Evolutionary conservation across 2,888 invertebrate genomes (phyloP), one percentile per base, ranked within the genome.

Genomic region (Polyommatus iphigenia): DNA sequence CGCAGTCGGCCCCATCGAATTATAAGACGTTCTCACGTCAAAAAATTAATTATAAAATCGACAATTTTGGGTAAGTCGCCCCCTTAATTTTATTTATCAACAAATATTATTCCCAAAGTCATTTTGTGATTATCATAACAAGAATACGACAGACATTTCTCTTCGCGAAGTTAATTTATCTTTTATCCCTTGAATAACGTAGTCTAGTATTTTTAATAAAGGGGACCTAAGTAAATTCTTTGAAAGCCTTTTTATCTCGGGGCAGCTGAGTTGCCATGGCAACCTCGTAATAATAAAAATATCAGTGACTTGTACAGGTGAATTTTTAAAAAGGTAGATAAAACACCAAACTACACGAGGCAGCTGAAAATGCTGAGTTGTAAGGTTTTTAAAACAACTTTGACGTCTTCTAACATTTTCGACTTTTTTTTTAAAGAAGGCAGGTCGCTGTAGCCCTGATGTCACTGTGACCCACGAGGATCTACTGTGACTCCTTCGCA

Each of bases 181-280:
- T 29, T 62, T 62, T 62, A 24, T 62, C 24, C 24, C 24, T 13
- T 10, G 62, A 13, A 15, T 10, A 24, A 24, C 62, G 20, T 20
- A 62, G 24, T 62, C 24, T 62, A 62, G 13, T 62, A 62, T 24
- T 62, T 62, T 62, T 62, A 62, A 62, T 62, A 62, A 62, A 24
- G 59, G 59, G 20, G 13, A 24, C 62, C 62, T 62, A 29, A 24
- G 62, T 24, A 62, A 62, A 62, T 62, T 24, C 62, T 24, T 29
- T 4, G 62, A 62, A 62, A 62, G 62, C 62, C 62, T 78, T 62
- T 78, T 77, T 71, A 29, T 18, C 15, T 36, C 57, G n/a, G 24
- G 62, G 24, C 62, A 62, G 62, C 62, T 13, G 24, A 24, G 62
- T 54, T 20, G 7, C 46, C 46, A 20, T 24, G 46, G 24, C 2